Conservation (phyloP, 2,888 invertebrate genomes). For the Lasius fuliginosus region DNA sequence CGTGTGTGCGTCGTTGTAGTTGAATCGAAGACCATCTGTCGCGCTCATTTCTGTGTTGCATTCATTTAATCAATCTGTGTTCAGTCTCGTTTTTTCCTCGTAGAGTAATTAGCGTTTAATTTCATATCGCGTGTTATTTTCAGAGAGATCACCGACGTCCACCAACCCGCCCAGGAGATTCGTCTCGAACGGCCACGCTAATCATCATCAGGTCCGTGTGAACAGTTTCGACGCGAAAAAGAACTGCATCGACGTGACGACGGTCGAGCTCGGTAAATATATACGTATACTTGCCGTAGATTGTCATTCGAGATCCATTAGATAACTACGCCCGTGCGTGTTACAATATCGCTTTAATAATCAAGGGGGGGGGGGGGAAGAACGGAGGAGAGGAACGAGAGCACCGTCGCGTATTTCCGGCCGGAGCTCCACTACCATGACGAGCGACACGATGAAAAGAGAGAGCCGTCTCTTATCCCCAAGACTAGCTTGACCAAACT, state of each 20-base stretch:
- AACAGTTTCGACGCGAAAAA: conserved; percentile 83
- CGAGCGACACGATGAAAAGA: conserved; percentile 33
- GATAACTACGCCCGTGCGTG: background rate
- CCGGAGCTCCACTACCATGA: conserved; percentile 58
- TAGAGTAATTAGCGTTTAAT: background rate
- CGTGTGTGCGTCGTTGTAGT: background rate
- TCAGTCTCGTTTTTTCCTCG: background rate
- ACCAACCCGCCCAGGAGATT: conserved; percentile 81
- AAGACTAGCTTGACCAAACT: conserved; percentile 4
- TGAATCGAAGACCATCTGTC: background rate
- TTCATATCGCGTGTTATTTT: conserved; percentile 24
- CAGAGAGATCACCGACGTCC: conserved; percentile 81
- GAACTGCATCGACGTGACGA: conserved; percentile 79
- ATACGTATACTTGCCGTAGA: conserved; percentile 25
- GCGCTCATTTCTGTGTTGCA: background rate
- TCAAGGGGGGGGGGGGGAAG: conserved; percentile 61
- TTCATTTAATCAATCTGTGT: background rate
- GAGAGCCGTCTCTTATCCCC: conserved; percentile 8
- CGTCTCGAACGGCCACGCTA: conserved; percentile 79
- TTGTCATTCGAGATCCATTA: conserved; percentile 44
- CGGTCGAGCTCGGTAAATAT: conserved; percentile 82
- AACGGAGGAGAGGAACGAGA: conserved; percentile 50
- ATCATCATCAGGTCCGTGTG: conserved; percentile 79
- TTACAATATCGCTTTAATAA: conserved; percentile 43
- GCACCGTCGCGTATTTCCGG: conserved; percentile 73